These are phyloP conservation scores for Bufo bufo DNA, from an alignment of 2,113 vertebrate species.

Conservation along the genomic window DNA sequence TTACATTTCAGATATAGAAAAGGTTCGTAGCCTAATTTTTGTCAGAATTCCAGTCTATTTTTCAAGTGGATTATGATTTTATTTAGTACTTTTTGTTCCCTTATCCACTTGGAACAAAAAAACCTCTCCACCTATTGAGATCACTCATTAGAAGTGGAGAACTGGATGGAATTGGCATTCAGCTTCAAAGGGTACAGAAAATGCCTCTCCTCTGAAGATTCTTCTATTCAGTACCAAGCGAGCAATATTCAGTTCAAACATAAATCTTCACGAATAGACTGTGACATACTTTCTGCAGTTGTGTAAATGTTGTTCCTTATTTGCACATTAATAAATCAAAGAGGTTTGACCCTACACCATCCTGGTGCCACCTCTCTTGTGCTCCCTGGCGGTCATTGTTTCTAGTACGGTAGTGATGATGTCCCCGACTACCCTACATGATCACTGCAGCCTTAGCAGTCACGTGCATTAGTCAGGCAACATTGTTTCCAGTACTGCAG, in stretches of 20 bases:
- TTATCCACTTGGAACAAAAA: background rate
- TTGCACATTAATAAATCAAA: no score
- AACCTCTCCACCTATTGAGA: conserved; percentile 33
- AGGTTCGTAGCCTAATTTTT: background rate
- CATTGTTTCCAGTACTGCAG: no score
- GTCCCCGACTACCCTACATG: no score
- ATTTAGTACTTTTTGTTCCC: background rate
- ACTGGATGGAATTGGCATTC: background rate
- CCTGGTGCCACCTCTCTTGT: no score
- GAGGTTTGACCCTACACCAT: no score
- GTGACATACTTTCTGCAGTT: background rate
- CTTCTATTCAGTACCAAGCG: background rate
- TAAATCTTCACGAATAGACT: background rate
- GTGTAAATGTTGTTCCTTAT: background rate
- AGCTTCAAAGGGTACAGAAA: conserved; percentile 19
- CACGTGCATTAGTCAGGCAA: no score
- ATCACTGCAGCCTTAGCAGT: no score
- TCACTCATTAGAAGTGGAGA: conserved; percentile 11
- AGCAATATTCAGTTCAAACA: background rate
- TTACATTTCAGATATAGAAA: background rate
- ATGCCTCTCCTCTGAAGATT: background rate
- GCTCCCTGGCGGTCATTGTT: no score
- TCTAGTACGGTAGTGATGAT: no score
- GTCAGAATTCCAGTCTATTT: background rate
- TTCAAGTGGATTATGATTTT: background rate